phyloP scores from a whole-genome alignment of 2,888 invertebrate genomes.

The Stenichneumon culpator region DNA sequence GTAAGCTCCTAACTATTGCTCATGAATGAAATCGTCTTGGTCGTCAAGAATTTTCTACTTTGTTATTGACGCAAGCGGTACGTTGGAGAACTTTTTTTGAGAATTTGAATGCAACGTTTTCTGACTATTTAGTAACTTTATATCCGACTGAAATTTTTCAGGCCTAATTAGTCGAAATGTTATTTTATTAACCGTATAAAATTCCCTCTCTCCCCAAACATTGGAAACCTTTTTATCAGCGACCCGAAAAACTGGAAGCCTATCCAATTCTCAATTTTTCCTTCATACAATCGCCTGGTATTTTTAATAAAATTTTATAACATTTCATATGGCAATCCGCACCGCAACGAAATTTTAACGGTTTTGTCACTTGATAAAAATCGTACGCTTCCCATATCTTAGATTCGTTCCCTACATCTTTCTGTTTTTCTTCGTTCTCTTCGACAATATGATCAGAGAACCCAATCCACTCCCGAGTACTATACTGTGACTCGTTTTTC shows the following conservation, averaged over 20 bases:
- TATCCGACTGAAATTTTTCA: background rate
- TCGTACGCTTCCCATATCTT: background rate
- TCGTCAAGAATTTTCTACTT: background rate
- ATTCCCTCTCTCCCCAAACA: too few species aligned
- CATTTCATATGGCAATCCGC: background rate
- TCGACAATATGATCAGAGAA: background rate
- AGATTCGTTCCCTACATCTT: background rate
- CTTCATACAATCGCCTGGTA: too few species aligned
- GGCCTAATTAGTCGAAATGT: background rate
- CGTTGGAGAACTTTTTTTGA: background rate
- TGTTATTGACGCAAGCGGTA: background rate
- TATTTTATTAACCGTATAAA: too few species aligned
- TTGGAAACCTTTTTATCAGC: too few species aligned
- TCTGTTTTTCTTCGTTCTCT: background rate
- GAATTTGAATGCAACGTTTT: background rate
- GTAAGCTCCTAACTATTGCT: background rate
- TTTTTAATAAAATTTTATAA: background rate
- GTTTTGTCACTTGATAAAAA: background rate
- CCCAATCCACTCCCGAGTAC: background rate
- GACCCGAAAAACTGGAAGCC: too few species aligned
- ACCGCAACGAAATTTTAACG: background rate
- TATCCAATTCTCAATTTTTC: too few species aligned
- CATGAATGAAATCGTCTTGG: background rate
- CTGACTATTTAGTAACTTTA: background rate
- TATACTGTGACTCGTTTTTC: constrained; percentile 9